Evolutionary conservation across 1,140 invertebrate species (phyloP).

Genomic region (Scaptomyza pallida): DNA sequence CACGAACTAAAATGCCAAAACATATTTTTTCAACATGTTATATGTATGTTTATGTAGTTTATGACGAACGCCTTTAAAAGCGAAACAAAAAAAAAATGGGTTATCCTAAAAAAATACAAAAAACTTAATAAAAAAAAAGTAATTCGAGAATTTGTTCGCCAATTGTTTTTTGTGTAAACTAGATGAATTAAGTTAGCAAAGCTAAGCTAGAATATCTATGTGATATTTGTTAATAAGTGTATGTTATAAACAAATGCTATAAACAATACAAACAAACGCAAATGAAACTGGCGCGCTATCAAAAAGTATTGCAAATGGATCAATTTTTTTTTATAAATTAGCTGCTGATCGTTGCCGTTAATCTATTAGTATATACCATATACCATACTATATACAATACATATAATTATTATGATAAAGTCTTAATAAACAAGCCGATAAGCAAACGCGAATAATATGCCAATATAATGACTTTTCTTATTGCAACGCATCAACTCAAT

Average conservation of each 20-base stretch:
- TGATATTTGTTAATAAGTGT: constrained; percentile 66
- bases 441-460: constrained; percentile 28
- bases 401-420: constrained; percentile 45
- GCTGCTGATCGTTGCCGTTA: constrained; percentile 61
- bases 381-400: too few relatives aligned
- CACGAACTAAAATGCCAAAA: constrained; percentile 77
- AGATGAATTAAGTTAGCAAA: constrained; percentile 37
- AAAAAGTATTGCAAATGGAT: constrained; percentile 44
- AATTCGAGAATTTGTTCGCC: constrained; percentile 15
- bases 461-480: constrained; percentile 19
- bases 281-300: constrained; percentile 21
- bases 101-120: constrained; percentile 5
- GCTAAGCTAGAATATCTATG: constrained; percentile 66
- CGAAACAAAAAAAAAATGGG: not conserved
- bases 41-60: constrained; percentile 2
- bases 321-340: constrained; percentile 31
- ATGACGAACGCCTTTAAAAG: constrained; percentile 5
- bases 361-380: constrained; percentile 48
- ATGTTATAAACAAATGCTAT: constrained; percentile 54
- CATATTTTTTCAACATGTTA: constrained; percentile 32
- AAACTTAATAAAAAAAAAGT: not conserved
- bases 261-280: constrained; percentile 18
- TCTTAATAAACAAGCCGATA: constrained; percentile 49
- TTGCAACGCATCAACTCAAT: not conserved
- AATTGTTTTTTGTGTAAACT: constrained; percentile 31